Percentiles rank a stretch among this genome's conserved stretches.
Conservation (phyloP, 2,113 vertebrate genomes). For the human (Homo sapiens) region GRCh38 chr7:84761501-84762000, state of each 20-base stretch:
- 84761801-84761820: background rate
- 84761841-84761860: background rate
- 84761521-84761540: background rate
- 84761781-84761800: background rate
- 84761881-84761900: background rate
- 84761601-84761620: background rate
- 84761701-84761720: background rate
- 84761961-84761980: background rate
- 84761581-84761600: background rate
- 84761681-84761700: background rate
- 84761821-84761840: conserved; percentile 16
- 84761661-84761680: background rate
- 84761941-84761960: background rate
- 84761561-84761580: background rate
- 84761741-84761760: background rate
- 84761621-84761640: background rate
- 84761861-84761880: background rate
- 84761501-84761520: background rate
- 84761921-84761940: background rate
- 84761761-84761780: background rate
- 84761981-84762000: background rate
- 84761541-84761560: background rate
- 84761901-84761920: background rate
- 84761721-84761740: background rate
- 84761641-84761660: background rate